Evolutionary conservation across 1,140 invertebrate genomes (phyloP).

Genomic region (Lutraria rhynchaena): DNA sequence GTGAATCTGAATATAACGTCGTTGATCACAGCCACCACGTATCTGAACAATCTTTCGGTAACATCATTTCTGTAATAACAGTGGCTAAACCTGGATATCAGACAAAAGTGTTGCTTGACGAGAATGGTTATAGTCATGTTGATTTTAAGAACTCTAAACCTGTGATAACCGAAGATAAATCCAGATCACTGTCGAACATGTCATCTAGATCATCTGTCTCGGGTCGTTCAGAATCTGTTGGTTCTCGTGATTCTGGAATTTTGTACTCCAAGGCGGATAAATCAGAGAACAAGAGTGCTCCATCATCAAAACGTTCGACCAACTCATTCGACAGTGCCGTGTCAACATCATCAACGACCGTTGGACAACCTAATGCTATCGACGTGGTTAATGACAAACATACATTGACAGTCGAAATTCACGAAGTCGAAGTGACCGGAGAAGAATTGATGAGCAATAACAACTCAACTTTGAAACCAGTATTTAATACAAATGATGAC

Average conservation of each 20-base stretch:
- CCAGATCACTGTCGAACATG: constrained; percentile 33
- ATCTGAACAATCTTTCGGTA: neutral
- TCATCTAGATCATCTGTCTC: constrained; percentile 52
- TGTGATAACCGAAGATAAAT: constrained; percentile 13
- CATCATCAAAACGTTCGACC: constrained; percentile 41
- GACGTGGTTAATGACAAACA: neutral
- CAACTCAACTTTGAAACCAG: neutral
- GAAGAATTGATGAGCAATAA: neutral
- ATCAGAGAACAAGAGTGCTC: neutral
- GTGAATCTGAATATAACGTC: constrained; percentile 25
- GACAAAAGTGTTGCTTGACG: constrained; percentile 48
- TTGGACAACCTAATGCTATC: neutral
- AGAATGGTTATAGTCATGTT: constrained; percentile 56
- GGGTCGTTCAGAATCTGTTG: constrained; percentile 48
- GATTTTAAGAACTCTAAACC: constrained; percentile 33
- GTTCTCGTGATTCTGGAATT: constrained; percentile 64
- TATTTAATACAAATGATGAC: neutral
- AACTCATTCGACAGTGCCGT: constrained; percentile 70
- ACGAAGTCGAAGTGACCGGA: constrained; percentile 27
- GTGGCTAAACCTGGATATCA: constrained; percentile 39
- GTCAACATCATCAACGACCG: constrained; percentile 59
- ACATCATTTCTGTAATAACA: constrained; percentile 42
- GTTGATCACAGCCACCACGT: constrained; percentile 19
- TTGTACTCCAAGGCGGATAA: constrained; percentile 33
- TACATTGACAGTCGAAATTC: constrained; percentile 26